Evolutionary conservation across 2,113 vertebrate species (phyloP).

Genomic region (Pseudolaguvia tuberculata): DNA sequence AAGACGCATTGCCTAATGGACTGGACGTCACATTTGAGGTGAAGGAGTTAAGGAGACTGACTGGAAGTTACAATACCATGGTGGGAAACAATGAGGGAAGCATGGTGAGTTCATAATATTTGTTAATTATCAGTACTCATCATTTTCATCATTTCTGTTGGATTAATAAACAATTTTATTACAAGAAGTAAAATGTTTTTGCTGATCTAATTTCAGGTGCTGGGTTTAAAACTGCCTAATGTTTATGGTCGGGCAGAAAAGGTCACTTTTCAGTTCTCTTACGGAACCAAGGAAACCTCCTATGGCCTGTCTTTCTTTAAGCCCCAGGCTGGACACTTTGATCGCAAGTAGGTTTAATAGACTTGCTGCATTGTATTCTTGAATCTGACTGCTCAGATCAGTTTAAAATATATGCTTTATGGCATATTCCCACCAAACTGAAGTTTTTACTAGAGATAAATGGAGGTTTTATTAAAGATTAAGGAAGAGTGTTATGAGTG

Average conservation of each 20-base stretch:
- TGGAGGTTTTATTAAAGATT: no score
- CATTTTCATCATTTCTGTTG: no score
- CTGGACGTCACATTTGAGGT: constrained; percentile 93
- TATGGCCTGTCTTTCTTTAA: constrained; percentile 96
- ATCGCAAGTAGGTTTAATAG: constrained; percentile 78
- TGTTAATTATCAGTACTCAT: not conserved
- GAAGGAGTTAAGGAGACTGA: constrained; percentile 83
- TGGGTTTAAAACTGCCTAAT: constrained; percentile 91
- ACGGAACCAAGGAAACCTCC: constrained; percentile 96
- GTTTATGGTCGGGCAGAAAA: constrained; percentile 90
- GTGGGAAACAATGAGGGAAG: constrained; percentile 98
- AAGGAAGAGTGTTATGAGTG: no score
- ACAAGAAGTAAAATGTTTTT: not conserved
- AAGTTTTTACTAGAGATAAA: no score
- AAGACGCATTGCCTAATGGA: constrained; percentile 87
- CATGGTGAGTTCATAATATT: constrained; percentile 74
- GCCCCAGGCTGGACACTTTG: constrained; percentile 86
- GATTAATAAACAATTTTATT: not conserved
- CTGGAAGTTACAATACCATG: constrained; percentile 96
- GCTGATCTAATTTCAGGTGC: constrained; percentile 69
- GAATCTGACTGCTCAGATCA: not conserved
- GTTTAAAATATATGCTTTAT: not conserved
- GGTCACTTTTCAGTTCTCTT: constrained; percentile 93
- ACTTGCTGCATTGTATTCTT: not conserved
- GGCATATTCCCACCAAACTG: not conserved